phyloP scores from a whole-genome alignment of 2,797 vertebrate genomes.

The Hapalemur alaotrensis region DNA sequence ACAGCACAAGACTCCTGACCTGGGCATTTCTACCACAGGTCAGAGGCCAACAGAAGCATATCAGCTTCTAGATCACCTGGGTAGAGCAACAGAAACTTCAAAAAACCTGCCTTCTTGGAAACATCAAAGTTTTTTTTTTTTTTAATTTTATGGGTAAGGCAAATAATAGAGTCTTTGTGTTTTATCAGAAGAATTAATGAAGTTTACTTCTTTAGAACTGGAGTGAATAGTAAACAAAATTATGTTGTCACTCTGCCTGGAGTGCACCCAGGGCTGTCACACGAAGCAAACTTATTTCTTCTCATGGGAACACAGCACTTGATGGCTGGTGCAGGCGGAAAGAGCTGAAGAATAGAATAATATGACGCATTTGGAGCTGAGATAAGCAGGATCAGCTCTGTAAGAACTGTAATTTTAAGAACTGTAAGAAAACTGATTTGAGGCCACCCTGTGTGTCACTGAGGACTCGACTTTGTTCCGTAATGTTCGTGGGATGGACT shows the following conservation, averaged over 20 bases:
- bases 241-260: conserved; percentile 65
- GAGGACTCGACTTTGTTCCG: background rate
- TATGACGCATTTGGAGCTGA: background rate
- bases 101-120: conserved; percentile 66
- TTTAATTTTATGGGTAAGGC: conserved; percentile 72
- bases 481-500: background rate
- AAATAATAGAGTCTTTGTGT: conserved; percentile 80
- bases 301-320: conserved; percentile 39
- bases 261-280: conserved; percentile 67
- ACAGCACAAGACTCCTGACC: background rate
- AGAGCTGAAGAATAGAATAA: background rate
- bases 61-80: conserved; percentile 1
- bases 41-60: conserved; percentile 63
- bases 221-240: conserved; percentile 78
- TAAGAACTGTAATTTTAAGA: background rate
- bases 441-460: background rate
- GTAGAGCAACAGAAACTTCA: conserved; percentile 77
- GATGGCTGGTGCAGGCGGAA: background rate
- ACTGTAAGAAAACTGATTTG: background rate
- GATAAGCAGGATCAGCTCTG: background rate
- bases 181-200: conserved; percentile 81
- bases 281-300: conserved; percentile 76
- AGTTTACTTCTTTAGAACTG: conserved; percentile 76
- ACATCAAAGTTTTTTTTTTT: conserved; percentile 78
- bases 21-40: conserved; percentile 62